Evolutionary conservation across 2,113 vertebrate species (phyloP).

Genomic region (Genyomyrus donnyi): DNA sequence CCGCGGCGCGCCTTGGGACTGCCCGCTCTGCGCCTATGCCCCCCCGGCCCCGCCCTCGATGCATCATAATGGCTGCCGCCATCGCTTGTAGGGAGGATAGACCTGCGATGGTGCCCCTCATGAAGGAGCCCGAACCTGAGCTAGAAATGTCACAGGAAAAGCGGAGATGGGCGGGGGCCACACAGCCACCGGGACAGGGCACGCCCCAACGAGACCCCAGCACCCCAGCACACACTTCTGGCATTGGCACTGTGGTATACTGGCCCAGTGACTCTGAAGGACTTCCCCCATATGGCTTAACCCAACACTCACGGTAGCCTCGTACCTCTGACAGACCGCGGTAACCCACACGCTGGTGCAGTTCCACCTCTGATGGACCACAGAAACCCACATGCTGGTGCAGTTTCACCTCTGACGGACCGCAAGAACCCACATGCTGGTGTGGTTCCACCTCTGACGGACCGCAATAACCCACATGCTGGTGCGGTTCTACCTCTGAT

Average conservation of each 20-base stretch:
- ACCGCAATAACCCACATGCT: background rate
- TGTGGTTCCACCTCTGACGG: background rate
- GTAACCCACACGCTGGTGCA: background rate
- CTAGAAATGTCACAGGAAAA: slow-evolving; percentile 13
- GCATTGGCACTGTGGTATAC: background rate
- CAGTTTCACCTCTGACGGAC: background rate
- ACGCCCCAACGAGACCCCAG: background rate
- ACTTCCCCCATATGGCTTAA: background rate
- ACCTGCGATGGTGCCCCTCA: background rate
- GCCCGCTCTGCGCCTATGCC: background rate
- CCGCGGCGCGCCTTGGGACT: slow-evolving; percentile 22
- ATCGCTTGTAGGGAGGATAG: background rate
- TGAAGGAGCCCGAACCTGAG: background rate
- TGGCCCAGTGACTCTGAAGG: background rate
- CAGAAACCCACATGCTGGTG: background rate
- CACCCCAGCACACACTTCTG: background rate
- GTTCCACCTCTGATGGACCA: background rate
- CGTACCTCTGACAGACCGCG: no score
- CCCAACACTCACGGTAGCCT: background rate
- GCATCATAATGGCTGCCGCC: slow-evolving; percentile 8
- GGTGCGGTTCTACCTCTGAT: background rate
- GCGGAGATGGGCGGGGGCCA: background rate
- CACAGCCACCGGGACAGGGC: background rate
- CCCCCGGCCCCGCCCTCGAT: background rate
- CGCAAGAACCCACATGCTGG: background rate